Conservation (phyloP, 2,113 vertebrate species). For the Perccottus glenii region DNA sequence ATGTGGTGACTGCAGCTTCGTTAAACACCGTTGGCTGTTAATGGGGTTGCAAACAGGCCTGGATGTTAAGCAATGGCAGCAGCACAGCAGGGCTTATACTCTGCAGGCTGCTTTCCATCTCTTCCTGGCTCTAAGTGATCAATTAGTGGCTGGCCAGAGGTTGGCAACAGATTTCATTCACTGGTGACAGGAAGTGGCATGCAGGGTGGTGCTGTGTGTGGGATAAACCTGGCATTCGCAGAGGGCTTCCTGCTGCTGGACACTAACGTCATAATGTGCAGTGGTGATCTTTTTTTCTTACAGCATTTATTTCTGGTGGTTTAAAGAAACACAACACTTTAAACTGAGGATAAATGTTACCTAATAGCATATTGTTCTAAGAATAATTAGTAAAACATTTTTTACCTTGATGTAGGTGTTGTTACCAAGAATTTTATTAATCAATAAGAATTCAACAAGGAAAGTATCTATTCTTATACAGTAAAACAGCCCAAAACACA, state of each 20-base stretch:
- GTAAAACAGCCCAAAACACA: too few species aligned
- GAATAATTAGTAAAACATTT: too few species aligned
- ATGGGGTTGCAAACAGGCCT: slow-evolving; percentile 43
- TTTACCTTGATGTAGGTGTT: too few species aligned
- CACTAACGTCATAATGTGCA: slow-evolving; percentile 8
- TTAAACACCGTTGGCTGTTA: slow-evolving; percentile 22
- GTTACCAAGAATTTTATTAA: too few species aligned
- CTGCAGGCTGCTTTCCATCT: slow-evolving; percentile 18
- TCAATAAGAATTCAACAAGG: too few species aligned
- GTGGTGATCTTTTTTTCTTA: too few species aligned
- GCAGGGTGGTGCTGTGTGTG: slow-evolving; percentile 43
- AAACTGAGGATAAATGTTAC: too few species aligned
- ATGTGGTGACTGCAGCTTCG: slow-evolving; percentile 43
- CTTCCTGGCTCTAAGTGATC: slow-evolving; percentile 39
- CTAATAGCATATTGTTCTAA: too few species aligned
- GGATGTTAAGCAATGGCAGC: slow-evolving; percentile 22
- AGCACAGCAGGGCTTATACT: slow-evolving; percentile 8
- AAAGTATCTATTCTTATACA: too few species aligned
- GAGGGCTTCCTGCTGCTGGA: slow-evolving; percentile 20
- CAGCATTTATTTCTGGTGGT: too few species aligned
- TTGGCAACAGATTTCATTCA: slow-evolving; percentile 42
- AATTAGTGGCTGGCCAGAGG: slow-evolving; percentile 26
- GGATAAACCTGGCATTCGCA: slow-evolving; percentile 15
- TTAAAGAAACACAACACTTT: too few species aligned
- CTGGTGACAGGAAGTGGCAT: slow-evolving; percentile 41